Evolutionary conservation across 2,888 invertebrate genomes (phyloP), one percentile per base, ranked within the genome.

Genomic region (Tachina fera): DNA sequence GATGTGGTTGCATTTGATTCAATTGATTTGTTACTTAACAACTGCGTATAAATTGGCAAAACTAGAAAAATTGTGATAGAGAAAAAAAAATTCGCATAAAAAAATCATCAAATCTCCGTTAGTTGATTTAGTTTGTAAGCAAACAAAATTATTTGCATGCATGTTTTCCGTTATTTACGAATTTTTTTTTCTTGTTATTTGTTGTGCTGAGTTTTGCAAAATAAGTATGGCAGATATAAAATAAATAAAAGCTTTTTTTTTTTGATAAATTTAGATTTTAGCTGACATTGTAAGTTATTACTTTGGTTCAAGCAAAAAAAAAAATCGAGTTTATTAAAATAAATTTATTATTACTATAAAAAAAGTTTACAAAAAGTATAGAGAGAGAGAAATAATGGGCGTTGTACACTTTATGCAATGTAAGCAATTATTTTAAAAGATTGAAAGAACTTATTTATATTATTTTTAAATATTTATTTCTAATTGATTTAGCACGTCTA

Each of bases 1-100:
- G 74, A 63, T 72, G 72, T 74, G 83, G 86, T 53, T 75, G 82
- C 76, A 70, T 70, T 82, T 78, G 75, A 77, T 82, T 78, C 72
- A 70, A 82, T 77, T 82, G 77, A 86, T 71, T 86, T 86, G 86
- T 79, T 63, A 39, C 74, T 60, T 74, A 39, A 67, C 45, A 71
- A 76, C 19, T 75, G 79, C 71, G 65, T 83, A 56, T 51, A 51
- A 71, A 43, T 71, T 71, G 22, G 67, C 47, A 56, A 45, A 60
- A 72, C 71, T 68, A 43, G 19, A 84, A 67, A 67, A 65, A 67
- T 19, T 56, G 22, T 14, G 22, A 19, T 56, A 58, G 22, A n/a
- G n/a, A 63, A 71, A 49, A 60, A 39, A 78, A 68, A 61, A 13
- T 1, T 13, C 4, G 13, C 22, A 3, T 56, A 56, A 56, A 70